Percentiles rank a stretch among this genome's conserved stretches.
These are phyloP conservation scores for Tenthredo livida DNA, from an alignment of 2,888 invertebrate genomes.

Conservation along the genomic window DNA sequence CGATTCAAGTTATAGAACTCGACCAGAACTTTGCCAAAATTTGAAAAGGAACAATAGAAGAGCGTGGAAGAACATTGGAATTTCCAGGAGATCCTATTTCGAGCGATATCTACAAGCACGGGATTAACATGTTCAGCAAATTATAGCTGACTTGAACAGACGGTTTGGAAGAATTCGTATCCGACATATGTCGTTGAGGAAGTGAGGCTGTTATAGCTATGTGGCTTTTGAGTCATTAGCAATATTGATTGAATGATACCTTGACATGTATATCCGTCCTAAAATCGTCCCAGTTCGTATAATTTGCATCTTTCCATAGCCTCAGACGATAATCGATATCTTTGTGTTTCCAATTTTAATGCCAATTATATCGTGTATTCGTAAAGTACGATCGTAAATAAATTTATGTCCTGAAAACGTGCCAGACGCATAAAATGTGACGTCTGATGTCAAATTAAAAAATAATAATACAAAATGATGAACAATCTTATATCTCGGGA, in stretches of 20 bases:
- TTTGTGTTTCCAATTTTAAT: not conserved
- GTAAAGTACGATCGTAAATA: not conserved
- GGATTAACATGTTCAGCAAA: not conserved
- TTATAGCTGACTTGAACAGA: not conserved
- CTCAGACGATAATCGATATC: not conserved
- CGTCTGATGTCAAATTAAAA: not conserved
- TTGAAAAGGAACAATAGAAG: not conserved
- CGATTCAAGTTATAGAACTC: not conserved
- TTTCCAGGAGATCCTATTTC: not conserved
- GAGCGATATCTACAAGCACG: not conserved
- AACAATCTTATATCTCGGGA: not conserved
- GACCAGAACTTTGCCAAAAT: not conserved
- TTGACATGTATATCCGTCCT: not conserved
- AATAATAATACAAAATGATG: not conserved
- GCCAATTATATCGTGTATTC: conserved; percentile 10
- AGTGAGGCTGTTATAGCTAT: not conserved
- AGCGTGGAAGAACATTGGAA: not conserved
- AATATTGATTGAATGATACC: not conserved
- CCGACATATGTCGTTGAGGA: not conserved
- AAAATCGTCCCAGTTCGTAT: not conserved
- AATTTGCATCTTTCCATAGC: not conserved
- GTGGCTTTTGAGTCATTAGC: not conserved
- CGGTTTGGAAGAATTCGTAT: not conserved
- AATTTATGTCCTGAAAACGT: not conserved
- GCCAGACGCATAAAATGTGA: not conserved